A percentile compares a stretch with the other conserved stretches of the same genome.
phyloP scores from a whole-genome alignment of 2,113 vertebrate genomes.

The Oreochromis aureus region DNA sequence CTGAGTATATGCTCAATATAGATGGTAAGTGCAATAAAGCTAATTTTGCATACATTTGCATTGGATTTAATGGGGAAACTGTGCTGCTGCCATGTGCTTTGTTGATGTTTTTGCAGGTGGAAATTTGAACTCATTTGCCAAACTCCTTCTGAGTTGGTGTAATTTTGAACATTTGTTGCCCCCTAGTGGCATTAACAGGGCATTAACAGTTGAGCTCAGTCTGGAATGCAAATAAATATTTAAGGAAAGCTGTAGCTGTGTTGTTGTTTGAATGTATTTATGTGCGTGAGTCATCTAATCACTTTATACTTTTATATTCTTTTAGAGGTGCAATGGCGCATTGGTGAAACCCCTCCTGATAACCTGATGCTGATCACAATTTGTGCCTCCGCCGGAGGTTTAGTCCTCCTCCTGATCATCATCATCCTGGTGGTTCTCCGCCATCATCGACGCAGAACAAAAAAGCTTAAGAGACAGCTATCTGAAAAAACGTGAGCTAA shows the following conservation, averaged over 20 bases:
- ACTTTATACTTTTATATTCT: not conserved
- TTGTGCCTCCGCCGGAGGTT: slow-evolving; percentile 63
- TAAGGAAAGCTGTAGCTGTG: not conserved
- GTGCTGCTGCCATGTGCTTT: not conserved
- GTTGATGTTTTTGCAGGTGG: not conserved
- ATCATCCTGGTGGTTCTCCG: slow-evolving; percentile 79
- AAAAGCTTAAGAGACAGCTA: slow-evolving; percentile 79
- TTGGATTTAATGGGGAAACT: not conserved
- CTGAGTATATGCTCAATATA: slow-evolving; percentile 59
- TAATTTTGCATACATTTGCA: not conserved
- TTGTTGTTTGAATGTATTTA: not conserved
- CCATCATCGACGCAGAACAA: slow-evolving; percentile 77
- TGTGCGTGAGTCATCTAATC: not conserved
- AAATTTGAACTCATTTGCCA: not conserved
- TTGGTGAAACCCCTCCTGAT: slow-evolving; percentile 22
- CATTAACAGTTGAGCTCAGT: not conserved
- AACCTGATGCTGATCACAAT: slow-evolving; percentile 76
- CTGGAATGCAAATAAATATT: not conserved
- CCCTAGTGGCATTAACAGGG: slow-evolving; percentile 4
- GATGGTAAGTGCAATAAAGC: slow-evolving; percentile 30
- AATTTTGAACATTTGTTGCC: slow-evolving; percentile 20
- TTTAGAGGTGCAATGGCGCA: not conserved
- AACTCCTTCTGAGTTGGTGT: not conserved
- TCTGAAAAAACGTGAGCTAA: slow-evolving; percentile 78
- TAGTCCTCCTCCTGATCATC: slow-evolving; percentile 78